Evolutionary conservation across 2,113 vertebrate species (phyloP), one percentile per base, ranked within the genome.

Genomic region (Brienomyrus brachyistius): DNA sequence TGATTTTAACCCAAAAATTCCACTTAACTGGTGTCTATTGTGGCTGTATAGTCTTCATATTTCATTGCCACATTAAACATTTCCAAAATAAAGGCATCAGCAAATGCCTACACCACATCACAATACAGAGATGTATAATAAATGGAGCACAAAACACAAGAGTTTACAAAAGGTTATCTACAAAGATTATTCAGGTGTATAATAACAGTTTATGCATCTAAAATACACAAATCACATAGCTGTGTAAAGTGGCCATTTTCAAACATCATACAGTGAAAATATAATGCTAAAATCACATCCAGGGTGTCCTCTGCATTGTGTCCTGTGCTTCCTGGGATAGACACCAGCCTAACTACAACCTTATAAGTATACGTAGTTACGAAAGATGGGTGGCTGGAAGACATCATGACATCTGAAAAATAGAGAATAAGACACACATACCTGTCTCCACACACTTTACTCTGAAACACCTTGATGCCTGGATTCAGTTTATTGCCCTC

Each of bases 391-490:
- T 62, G 56, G 7, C 7, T n/a, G 8, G 27, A 35, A 27, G 66
- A 74, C 27, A 74, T 74, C 66, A 35, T 74, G 56, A 74, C n/a
- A 74, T 74, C 31, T 35, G 66, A 13, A 74, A 31, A 31, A 74
- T 35, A 74, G 66, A 9, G 15, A 77, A 40, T 40, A 77, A 77
- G 4, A 77, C 15, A 77, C 70, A 89, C 96, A 95, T 92, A 99
- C 98, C 98, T 98, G 95, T 99, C 98, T 50, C 97, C 96, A 92
- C 98, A 99, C 92, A 99, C 97, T 94, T 97, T 99, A 94, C 96
- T 99, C 89, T 97, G 98, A 94, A 93, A 96, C 92, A 97, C 91
- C 77, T 89, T 93, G 92, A 86, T 87, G 89, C 88, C 88, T 6
- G 56, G 23, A 40, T 80, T 91, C 89, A 80, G 92, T 91, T 88